phyloP scores from a whole-genome alignment of 1,140 invertebrate genomes.

The Nylanderia fulva region DNA sequence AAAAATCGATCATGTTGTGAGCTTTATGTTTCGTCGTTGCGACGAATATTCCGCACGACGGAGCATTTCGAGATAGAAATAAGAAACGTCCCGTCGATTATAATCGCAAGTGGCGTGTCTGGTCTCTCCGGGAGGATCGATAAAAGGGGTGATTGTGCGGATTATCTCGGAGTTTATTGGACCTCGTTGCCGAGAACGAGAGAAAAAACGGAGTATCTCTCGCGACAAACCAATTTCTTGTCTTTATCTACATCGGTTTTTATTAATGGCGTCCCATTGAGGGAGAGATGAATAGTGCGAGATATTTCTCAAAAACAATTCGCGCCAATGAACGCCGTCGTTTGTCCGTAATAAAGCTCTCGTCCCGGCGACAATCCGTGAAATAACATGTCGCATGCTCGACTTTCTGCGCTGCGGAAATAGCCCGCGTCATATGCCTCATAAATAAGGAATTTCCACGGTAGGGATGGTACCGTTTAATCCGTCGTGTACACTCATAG shows the following conservation, averaged over 20 bases:
- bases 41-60: constrained; percentile 17
- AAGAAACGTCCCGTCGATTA: constrained; percentile 47
- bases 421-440: background rate
- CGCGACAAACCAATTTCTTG: background rate
- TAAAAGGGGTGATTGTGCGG: constrained; percentile 23
- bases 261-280: constrained; percentile 15
- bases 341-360: constrained; percentile 28
- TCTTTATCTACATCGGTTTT: constrained; percentile 10
- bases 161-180: constrained; percentile 36
- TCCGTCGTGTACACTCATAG: constrained; percentile 32
- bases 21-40: constrained; percentile 40
- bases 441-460: constrained; percentile 45
- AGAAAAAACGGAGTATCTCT: background rate
- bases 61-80: constrained; percentile 3
- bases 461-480: constrained; percentile 21
- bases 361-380: constrained; percentile 32
- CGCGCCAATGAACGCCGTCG: background rate
- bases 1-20: constrained; percentile 39
- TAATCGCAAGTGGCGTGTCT: constrained; percentile 40
- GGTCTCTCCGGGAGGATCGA: constrained; percentile 55
- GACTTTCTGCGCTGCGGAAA: constrained; percentile 12
- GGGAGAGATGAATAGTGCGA: too few species aligned
- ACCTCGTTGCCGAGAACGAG: background rate
- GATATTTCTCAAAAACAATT: background rate
- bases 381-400: constrained; percentile 23